Evolutionary conservation across 2,797 vertebrate species (phyloP).

Genomic region (Argyrosomus regius): DNA sequence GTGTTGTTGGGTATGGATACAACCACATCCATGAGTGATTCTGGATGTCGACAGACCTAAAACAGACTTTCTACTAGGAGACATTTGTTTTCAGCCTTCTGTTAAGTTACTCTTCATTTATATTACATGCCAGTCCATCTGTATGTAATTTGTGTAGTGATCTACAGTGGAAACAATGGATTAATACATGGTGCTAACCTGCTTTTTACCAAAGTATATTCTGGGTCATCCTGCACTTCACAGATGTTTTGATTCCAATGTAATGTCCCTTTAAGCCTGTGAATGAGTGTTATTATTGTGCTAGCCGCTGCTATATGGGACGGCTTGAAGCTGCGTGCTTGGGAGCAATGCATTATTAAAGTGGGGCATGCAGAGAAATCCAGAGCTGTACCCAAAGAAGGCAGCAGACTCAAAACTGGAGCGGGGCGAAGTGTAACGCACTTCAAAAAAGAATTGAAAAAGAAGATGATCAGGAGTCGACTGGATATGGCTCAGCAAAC

Average conservation of each 20-base stretch:
- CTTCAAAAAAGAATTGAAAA: slow-evolving; percentile 12
- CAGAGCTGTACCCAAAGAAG: slow-evolving; percentile 61
- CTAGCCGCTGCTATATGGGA: slow-evolving; percentile 66
- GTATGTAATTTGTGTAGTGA: neutral
- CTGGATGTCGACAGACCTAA: neutral
- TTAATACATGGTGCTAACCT: slow-evolving; percentile 24
- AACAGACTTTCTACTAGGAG: neutral
- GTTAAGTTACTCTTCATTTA: neutral
- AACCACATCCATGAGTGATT: neutral
- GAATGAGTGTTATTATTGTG: slow-evolving; percentile 38
- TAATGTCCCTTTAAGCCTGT: slow-evolving; percentile 72
- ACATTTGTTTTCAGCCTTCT: neutral
- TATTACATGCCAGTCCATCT: slow-evolving; percentile 1
- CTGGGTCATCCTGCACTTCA: slow-evolving; percentile 44
- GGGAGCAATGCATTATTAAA: slow-evolving; percentile 68
- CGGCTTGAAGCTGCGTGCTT: slow-evolving; percentile 63
- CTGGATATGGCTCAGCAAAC: slow-evolving; percentile 60
- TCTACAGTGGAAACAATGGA: neutral
- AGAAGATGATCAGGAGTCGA: slow-evolving; percentile 43
- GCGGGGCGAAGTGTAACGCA: slow-evolving; percentile 21
- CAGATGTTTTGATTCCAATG: slow-evolving; percentile 49
- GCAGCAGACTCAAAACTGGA: slow-evolving; percentile 59
- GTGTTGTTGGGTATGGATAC: neutral
- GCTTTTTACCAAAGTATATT: slow-evolving; percentile 37
- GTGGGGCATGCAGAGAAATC: slow-evolving; percentile 69